Conservation (phyloP, 2,113 vertebrate genomes). For the Muscicapa adusta region DNA sequence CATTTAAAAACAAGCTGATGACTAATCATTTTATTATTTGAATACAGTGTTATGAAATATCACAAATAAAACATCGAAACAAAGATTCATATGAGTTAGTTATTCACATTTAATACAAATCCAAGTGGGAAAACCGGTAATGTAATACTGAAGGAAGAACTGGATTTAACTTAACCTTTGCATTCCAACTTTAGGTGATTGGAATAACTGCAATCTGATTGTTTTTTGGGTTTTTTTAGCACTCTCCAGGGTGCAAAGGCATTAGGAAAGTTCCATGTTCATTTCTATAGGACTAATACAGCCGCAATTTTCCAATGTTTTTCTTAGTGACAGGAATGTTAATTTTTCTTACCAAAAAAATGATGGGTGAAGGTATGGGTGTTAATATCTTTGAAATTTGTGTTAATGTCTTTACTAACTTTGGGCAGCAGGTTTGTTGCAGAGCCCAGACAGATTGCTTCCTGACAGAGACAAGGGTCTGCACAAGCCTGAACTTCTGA, state of each 20-base stretch:
- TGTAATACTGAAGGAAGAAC: not conserved
- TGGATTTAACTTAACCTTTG: not conserved
- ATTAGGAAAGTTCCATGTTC: too few species aligned
- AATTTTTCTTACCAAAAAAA: not conserved
- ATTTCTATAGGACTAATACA: rapidly evolving
- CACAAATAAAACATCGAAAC: not conserved
- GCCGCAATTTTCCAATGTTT: not conserved
- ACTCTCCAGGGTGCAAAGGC: not conserved
- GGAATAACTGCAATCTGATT: not conserved
- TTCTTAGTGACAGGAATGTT: not conserved
- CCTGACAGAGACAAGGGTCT: not conserved
- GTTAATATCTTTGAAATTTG: not conserved
- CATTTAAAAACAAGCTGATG: not conserved
- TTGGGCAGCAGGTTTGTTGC: not conserved
- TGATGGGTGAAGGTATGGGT: not conserved
- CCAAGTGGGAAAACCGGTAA: not conserved
- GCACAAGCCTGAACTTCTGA: not conserved
- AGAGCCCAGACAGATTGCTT: not conserved
- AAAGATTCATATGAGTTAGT: not conserved
- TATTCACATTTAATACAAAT: not conserved
- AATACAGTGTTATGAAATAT: not conserved
- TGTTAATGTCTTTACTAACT: not conserved
- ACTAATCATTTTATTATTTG: not conserved
- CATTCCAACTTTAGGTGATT: not conserved
- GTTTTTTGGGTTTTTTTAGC: too few species aligned